A percentile compares a stretch with the other conserved stretches of the same genome.
These are phyloP conservation scores for Smithornis capensis DNA, from an alignment of 2,113 vertebrate species.

Conservation along the genomic window DNA sequence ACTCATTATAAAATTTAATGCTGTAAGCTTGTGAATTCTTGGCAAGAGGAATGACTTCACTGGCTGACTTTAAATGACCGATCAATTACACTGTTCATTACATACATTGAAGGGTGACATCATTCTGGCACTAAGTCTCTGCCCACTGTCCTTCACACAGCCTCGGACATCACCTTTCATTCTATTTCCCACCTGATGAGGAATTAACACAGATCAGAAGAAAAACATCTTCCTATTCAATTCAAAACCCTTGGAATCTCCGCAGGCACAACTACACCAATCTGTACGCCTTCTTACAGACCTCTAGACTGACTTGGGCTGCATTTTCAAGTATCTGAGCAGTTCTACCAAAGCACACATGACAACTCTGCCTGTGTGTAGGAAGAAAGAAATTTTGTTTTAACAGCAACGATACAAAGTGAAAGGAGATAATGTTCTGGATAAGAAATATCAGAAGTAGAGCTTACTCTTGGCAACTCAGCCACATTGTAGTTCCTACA, in stretches of 20 bases:
- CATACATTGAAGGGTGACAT: neutral
- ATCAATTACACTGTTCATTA: neutral
- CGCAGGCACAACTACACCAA: neutral
- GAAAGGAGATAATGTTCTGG: neutral
- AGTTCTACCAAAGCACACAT: neutral
- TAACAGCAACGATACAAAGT: neutral
- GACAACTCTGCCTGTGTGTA: neutral
- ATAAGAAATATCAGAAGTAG: neutral
- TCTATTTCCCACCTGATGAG: neutral
- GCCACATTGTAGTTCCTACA: neutral
- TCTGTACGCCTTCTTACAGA: accelerated
- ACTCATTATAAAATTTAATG: constrained; percentile 8
- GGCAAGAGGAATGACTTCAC: constrained; percentile 3
- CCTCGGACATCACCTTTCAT: neutral
- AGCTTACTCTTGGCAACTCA: neutral
- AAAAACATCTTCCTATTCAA: neutral
- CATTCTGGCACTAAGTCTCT: neutral
- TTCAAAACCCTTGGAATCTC: neutral
- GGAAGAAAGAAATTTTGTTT: constrained; percentile 36
- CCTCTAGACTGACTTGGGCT: neutral
- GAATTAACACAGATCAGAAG: neutral
- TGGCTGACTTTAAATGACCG: constrained; percentile 10
- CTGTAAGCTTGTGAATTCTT: neutral
- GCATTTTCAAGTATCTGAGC: neutral
- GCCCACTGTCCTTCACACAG: neutral